phyloP scores from a whole-genome alignment of 2,113 vertebrate genomes.

The Pleuronectes platessa region DNA sequence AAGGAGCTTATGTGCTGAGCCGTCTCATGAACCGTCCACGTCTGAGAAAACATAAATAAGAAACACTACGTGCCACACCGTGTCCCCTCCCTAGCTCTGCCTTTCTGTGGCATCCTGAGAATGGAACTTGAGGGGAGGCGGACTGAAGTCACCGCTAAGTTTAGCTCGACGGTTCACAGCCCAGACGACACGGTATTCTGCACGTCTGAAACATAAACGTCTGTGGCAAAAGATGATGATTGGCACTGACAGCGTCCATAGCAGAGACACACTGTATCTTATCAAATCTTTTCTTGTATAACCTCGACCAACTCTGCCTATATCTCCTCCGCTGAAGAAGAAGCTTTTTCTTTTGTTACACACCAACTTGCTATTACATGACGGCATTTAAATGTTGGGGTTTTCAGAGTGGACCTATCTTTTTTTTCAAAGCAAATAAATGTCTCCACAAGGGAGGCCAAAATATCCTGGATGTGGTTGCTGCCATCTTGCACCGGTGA shows the following conservation, averaged over 20 bases:
- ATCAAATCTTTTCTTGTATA: neutral
- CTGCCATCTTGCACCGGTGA: too few species aligned
- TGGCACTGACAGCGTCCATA: neutral
- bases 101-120: constrained; percentile 70
- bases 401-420: too few species aligned
- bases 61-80: neutral
- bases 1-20: constrained; percentile 15
- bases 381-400: neutral
- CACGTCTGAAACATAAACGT: constrained; percentile 42
- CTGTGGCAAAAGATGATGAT: constrained; percentile 18
- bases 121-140: constrained; percentile 63
- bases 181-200: constrained; percentile 46
- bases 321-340: neutral
- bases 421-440: neutral
- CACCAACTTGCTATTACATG: neutral
- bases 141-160: constrained; percentile 71
- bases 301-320: neutral
- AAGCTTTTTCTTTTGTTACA: neutral
- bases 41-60: constrained; percentile 11
- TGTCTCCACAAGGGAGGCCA: too few species aligned
- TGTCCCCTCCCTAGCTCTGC: constrained; percentile 50
- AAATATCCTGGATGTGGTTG: too few species aligned
- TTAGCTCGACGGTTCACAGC: constrained; percentile 58
- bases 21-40: neutral
- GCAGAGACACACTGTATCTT: neutral